Conservation (phyloP, 2,888 invertebrate genomes). For the Trachelus stipa region DNA sequence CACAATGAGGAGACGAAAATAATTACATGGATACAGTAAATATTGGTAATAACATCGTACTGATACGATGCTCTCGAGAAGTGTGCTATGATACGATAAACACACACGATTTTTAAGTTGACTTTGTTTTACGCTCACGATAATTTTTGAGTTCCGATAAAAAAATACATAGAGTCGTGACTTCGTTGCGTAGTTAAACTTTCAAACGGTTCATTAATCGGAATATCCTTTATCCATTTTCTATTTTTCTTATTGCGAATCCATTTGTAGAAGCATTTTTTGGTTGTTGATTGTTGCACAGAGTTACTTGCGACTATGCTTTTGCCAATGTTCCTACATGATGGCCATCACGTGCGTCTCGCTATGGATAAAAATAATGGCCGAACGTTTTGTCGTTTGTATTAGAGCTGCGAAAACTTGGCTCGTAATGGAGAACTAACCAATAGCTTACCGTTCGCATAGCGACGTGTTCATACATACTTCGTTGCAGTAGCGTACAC, state of each 20-base stretch:
- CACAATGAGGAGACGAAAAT: background rate
- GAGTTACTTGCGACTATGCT: background rate
- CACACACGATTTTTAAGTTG: background rate
- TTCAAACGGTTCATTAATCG: background rate
- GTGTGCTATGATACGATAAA: background rate
- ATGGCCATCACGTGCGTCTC: background rate
- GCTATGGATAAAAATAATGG: background rate
- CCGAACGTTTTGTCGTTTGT: background rate
- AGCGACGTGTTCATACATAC: background rate
- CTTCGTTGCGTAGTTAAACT: background rate
- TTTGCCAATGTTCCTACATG: background rate
- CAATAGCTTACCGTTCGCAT: background rate
- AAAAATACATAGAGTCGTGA: background rate
- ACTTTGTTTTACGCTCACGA: background rate
- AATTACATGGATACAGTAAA: background rate
- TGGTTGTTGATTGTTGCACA: background rate
- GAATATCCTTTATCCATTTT: background rate
- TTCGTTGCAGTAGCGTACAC: background rate
- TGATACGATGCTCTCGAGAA: background rate
- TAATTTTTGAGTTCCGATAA: background rate
- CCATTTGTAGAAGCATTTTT: background rate
- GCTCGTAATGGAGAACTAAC: background rate
- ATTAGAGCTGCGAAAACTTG: background rate
- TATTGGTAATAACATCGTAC: background rate
- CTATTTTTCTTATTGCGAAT: background rate